Conservation (phyloP, 2,888 invertebrate genomes). For the Ectropis crepuscularia region DNA sequence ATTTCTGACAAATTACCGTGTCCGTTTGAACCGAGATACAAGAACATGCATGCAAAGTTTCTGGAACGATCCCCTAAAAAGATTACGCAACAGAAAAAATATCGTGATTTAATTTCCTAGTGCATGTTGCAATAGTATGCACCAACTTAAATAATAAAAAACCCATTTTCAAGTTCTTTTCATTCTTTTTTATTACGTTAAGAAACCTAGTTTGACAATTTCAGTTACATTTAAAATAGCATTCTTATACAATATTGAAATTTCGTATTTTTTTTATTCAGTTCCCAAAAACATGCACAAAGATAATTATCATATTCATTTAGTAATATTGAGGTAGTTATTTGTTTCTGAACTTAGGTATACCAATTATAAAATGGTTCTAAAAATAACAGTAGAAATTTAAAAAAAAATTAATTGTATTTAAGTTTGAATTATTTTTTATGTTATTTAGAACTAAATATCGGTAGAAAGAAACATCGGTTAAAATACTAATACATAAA, state of each 20-base stretch:
- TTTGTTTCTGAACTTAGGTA: conserved; percentile 81
- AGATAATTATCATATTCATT: conserved; percentile 83
- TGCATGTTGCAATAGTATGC: no score
- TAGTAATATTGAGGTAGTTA: conserved; percentile 85
- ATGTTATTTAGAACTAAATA: conserved; percentile 51
- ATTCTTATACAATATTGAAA: conserved; percentile 80
- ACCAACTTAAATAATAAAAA: no score
- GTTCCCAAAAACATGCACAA: conserved; percentile 83
- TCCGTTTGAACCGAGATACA: no score
- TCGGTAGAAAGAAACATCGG: conserved; percentile 59
- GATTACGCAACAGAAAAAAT: no score
- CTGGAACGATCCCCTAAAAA: no score
- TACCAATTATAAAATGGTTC: conserved; percentile 81
- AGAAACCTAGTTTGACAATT: conserved; percentile 83
- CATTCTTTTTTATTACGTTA: conserved; percentile 80
- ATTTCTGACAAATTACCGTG: no score
- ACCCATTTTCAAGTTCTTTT: conserved; percentile 54
- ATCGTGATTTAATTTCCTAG: no score
- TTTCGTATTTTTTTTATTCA: conserved; percentile 73
- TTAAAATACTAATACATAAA: conserved; percentile 51
- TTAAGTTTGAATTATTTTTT: conserved; percentile 52
- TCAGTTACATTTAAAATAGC: conserved; percentile 81
- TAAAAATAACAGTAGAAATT: conserved; percentile 77
- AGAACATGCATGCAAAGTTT: no score
- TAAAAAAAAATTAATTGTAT: conserved; percentile 64